Conservation (phyloP, 30 jellyfish, hydroid and myxozoan species). For the Clytia hemisphaerica region DNA sequence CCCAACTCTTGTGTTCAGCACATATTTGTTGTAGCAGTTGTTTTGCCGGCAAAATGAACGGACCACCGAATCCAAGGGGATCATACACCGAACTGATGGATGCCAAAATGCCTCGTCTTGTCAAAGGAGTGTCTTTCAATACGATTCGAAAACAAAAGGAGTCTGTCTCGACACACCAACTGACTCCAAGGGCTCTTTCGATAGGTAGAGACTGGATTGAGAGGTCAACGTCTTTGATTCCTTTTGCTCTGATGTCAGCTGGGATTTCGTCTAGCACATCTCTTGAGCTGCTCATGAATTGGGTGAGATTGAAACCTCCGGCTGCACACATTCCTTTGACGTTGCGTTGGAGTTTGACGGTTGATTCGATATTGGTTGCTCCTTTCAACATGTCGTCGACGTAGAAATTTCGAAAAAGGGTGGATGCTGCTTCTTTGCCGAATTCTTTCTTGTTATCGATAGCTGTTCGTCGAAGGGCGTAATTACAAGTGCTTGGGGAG, state of each 20-base stretch:
- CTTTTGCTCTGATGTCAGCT: neutral
- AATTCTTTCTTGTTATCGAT: conserved; percentile 26
- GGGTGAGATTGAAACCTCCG: conserved; percentile 27
- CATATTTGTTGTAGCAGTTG: conserved; percentile 24
- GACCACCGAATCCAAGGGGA: conserved; percentile 37
- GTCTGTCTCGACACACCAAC: conserved; percentile 42
- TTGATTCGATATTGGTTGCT: conserved; percentile 6
- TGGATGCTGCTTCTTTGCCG: conserved; percentile 1
- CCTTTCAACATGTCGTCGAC: conserved; percentile 49
- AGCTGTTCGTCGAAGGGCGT: conserved; percentile 42
- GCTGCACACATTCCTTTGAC: conserved; percentile 29
- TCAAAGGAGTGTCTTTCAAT: conserved; percentile 21
- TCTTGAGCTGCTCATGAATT: conserved; percentile 15
- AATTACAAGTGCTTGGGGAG: conserved; percentile 48
- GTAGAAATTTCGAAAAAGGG: conserved; percentile 36
- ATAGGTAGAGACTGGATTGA: neutral
- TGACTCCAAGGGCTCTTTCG: conserved; percentile 30
- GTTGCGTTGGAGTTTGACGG: neutral
- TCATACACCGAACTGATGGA: conserved; percentile 41
- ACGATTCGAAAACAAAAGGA: conserved; percentile 29
- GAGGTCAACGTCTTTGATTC: neutral
- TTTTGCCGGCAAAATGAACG: conserved; percentile 22
- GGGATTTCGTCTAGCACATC: conserved; percentile 22
- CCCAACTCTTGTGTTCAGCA: conserved; percentile 15
- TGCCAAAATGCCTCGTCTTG: conserved; percentile 32